Evolutionary conservation across 2,888 invertebrate genomes (phyloP), one percentile per base, ranked within the genome.

Genomic region (Dicycla oo): DNA sequence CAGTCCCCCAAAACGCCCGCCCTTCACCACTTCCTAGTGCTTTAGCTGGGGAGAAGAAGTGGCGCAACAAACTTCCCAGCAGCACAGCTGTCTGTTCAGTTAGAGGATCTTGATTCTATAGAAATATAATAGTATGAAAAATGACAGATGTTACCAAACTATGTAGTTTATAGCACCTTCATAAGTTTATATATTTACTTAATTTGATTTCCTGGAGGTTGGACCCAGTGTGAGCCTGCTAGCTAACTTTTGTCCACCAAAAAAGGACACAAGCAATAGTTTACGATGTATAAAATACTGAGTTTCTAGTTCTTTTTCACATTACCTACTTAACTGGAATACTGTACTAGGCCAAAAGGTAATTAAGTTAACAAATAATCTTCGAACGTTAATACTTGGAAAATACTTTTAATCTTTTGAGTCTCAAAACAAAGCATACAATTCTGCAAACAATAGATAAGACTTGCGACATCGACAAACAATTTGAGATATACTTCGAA

Each of bases 371-470:
- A 18, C 7, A 80, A 54, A 51, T 43, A 10, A n/a, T 49, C 40
- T 65, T 20, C 18, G 10, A 81, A 53, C 60, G n/a, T 65, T 65
- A n/a, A 63, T 23, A 81, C 58, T 81, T 80, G n/a, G 5, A 57
- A 80, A 38, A 57, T 63, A 26, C 23, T 38, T 75, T 53, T 30
- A 75, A 75, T 81, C 53, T 65, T 53, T 23, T 66, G n/a, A 49
- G 23, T 82, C 43, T 3, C 47, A 63, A 49, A 73, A 62, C 57
- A 60, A 78, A 69, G 34, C 49, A 38, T 30, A 58, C 34, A 62
- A 53, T 51, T 58, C 49, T 82, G 54, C 49, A 40, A 72, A 84
- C 69, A 76, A 81, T 53, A 60, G 76, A 76, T 75, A 66, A 67
- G 23, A 38, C 47, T 81, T 43, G 58, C 51, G 72, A 57, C 62